These are phyloP conservation scores for Chironomus tepperi DNA, from an alignment of 1,140 invertebrate genomes.

Conservation along the genomic window DNA sequence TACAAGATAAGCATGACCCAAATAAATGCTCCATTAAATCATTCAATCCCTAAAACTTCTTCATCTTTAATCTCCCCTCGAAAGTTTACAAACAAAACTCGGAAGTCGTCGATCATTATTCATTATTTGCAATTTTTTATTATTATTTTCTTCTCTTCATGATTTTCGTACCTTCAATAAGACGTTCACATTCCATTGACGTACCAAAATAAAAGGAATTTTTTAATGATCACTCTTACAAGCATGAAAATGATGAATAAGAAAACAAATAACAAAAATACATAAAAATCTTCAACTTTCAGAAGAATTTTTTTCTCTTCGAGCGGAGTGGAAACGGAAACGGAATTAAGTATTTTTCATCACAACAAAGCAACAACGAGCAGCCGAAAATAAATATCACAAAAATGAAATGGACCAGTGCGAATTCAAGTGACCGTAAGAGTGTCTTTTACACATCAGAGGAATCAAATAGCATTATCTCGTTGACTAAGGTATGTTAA, in stretches of 20 bases:
- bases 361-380: constrained; percentile 5
- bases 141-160: background rate
- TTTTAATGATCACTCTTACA: constrained; percentile 8
- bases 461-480: background rate
- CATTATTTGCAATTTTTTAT: background rate
- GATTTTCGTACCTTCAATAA: constrained; percentile 1
- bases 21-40: too few relatives aligned
- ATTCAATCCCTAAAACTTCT: too few relatives aligned
- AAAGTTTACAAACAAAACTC: too few relatives aligned
- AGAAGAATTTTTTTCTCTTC: background rate
- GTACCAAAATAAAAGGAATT: background rate
- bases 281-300: constrained; percentile 11
- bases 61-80: too few relatives aligned
- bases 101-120: too few relatives aligned
- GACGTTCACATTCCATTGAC: constrained; percentile 6
- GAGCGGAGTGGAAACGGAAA: background rate
- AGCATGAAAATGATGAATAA: background rate
- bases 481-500: constrained; percentile 5
- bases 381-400: background rate
- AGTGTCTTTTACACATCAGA: constrained; percentile 21
- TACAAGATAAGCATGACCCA: too few relatives aligned
- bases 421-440: constrained; percentile 17
- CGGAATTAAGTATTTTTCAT: background rate
- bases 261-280: too few relatives aligned
- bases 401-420: constrained; percentile 16